A percentile compares a stretch with the other conserved stretches of the same genome.
Evolutionary conservation across 1,140 invertebrate genomes (phyloP).

Genomic region (Lordiphosa mommai): DNA sequence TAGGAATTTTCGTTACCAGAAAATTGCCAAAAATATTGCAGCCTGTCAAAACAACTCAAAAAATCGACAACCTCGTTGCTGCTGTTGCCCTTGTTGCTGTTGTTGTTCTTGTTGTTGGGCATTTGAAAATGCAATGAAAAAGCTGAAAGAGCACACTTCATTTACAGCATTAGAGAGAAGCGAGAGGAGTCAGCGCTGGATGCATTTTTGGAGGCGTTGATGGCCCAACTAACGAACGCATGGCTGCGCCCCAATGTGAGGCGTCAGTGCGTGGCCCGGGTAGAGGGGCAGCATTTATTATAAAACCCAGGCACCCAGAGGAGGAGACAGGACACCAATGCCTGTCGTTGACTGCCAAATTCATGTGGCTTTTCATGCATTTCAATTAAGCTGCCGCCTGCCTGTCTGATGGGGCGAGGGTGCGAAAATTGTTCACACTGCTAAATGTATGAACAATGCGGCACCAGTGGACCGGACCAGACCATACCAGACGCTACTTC

Average conservation of each 20-base stretch:
- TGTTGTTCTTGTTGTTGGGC: conserved; percentile 23
- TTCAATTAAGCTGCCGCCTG: conserved; percentile 63
- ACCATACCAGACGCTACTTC: not conserved
- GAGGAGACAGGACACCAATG: conserved; percentile 1
- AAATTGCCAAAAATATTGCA: conserved; percentile 5
- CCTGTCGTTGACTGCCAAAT: conserved; percentile 58
- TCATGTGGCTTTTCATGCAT: conserved; percentile 69
- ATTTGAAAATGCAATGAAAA: conserved; percentile 58
- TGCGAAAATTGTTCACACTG: conserved; percentile 44
- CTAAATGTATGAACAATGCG: conserved; percentile 54
- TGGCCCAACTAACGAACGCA: conserved; percentile 27
- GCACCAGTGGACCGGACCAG: not conserved
- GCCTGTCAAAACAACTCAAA: conserved; percentile 8
- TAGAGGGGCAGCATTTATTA: conserved; percentile 45
- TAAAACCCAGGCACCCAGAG: conserved; percentile 29
- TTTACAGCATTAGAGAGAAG: conserved; percentile 41
- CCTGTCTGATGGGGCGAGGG: conserved; percentile 11
- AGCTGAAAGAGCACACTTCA: conserved; percentile 53
- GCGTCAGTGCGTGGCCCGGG: conserved; percentile 32
- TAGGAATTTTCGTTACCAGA: conserved; percentile 13
- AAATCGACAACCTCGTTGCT: conserved; percentile 14
- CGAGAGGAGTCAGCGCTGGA: not conserved
- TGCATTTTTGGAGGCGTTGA: not conserved
- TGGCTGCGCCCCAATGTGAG: conserved; percentile 38
- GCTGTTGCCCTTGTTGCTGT: no score